phyloP scores from a whole-genome alignment of 2,113 vertebrate species.

The Phylloscopus trochiloides region DNA sequence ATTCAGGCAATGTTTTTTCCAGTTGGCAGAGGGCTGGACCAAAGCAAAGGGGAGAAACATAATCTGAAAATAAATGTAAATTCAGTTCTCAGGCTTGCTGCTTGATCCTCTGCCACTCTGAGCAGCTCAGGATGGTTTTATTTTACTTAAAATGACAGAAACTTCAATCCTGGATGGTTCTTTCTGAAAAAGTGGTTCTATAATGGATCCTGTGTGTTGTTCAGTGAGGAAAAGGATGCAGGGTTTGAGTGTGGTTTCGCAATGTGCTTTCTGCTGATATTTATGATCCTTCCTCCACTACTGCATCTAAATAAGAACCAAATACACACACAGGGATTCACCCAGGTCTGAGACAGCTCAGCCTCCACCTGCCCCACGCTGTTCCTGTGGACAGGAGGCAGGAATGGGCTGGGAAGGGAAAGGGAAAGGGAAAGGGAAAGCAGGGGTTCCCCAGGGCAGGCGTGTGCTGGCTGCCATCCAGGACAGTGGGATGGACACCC shows the following conservation, averaged over 20 bases:
- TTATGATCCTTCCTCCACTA: not conserved
- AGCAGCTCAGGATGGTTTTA: not conserved
- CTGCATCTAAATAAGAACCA: not conserved
- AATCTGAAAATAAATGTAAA: not conserved
- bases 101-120: not conserved
- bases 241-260: not conserved
- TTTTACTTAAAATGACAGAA: not conserved
- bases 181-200: not conserved
- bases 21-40: not conserved
- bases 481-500: constrained; percentile 53
- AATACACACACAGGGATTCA: not conserved
- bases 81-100: not conserved
- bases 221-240: not conserved
- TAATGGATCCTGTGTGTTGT: not conserved
- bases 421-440: not conserved
- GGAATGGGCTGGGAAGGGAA: not conserved
- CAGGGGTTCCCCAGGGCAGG: not conserved
- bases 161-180: not conserved
- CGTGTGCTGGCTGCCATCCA: constrained; percentile 26
- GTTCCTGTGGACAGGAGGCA: not conserved
- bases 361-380: not conserved
- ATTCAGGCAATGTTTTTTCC: not conserved
- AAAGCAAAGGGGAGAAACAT: not conserved
- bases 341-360: not conserved
- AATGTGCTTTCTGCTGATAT: not conserved